phyloP scores from a whole-genome alignment of 2,797 vertebrate genomes.

The Parotocinclus haroldoi region DNA sequence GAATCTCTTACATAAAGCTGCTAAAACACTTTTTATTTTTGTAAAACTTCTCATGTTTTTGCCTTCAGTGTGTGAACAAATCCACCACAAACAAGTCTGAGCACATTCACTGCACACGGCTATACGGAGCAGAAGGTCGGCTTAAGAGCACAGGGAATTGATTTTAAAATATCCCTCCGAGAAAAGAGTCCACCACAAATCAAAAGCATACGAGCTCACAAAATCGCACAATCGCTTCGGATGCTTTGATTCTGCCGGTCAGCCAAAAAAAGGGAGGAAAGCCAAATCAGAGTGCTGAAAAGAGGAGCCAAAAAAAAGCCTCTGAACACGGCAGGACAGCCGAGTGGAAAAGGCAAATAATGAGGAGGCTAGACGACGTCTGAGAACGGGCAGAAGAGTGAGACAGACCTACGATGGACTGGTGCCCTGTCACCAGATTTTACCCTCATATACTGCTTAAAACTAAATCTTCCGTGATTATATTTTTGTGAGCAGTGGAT shows the following conservation, averaged over 20 bases:
- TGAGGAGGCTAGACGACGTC: too few species aligned
- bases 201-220: slow-evolving; percentile 31
- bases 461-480: too few species aligned
- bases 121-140: slow-evolving; percentile 9
- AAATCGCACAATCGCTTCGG: slow-evolving; percentile 33
- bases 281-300: slow-evolving; percentile 25
- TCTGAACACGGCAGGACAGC: slow-evolving; percentile 19
- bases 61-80: too few species aligned
- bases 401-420: too few species aligned
- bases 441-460: too few species aligned
- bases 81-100: too few species aligned
- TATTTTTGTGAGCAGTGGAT: too few species aligned
- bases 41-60: too few species aligned
- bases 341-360: slow-evolving; percentile 21
- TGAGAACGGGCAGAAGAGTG: too few species aligned
- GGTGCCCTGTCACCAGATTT: too few species aligned
- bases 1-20: too few species aligned
- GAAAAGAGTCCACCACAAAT: slow-evolving; percentile 15
- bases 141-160: slow-evolving; percentile 4
- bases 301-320: slow-evolving; percentile 33
- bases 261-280: slow-evolving; percentile 16
- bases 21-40: too few species aligned
- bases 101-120: not conserved
- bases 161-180: slow-evolving; percentile 18
- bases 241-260: slow-evolving; percentile 34